Evolutionary conservation across 2,113 vertebrate genomes (phyloP).

Genomic region (Sisor rabdophorus): DNA sequence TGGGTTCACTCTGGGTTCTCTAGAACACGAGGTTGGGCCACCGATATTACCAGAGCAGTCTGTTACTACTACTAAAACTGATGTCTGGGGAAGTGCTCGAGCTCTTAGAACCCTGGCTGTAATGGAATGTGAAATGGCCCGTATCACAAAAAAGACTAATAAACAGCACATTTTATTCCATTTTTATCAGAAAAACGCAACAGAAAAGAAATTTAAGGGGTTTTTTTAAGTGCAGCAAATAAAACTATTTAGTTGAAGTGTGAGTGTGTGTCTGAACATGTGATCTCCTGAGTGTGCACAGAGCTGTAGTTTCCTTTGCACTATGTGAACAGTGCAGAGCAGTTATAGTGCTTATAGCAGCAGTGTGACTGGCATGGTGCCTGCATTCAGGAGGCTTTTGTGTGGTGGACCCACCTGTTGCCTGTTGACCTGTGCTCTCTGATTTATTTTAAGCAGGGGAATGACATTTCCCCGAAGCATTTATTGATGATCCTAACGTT

Average conservation of each 20-base stretch:
- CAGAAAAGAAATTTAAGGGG: too few species aligned
- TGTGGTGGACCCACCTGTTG: slow-evolving; percentile 69
- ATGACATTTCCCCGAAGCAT: slow-evolving; percentile 62
- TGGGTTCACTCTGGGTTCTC: too few species aligned
- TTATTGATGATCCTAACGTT: slow-evolving; percentile 57
- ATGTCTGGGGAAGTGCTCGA: neutral
- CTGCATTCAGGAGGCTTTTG: slow-evolving; percentile 58
- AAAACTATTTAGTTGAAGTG: neutral
- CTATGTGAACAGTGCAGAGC: neutral
- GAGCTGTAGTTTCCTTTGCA: neutral
- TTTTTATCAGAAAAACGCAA: neutral
- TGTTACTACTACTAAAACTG: neutral
- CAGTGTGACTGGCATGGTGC: slow-evolving; percentile 21
- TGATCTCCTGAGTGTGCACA: neutral
- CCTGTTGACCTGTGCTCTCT: slow-evolving; percentile 50
- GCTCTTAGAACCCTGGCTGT: too few species aligned
- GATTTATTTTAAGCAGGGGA: slow-evolving; percentile 74
- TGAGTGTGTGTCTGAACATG: neutral
- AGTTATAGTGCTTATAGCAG: slow-evolving; percentile 34
- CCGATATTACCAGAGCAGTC: too few species aligned
- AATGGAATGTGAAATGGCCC: neutral
- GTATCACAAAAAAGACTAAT: neutral
- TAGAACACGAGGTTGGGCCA: too few species aligned
- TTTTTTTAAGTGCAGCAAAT: too few species aligned
- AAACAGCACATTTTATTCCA: neutral